Evolutionary conservation across 1,140 invertebrate species (phyloP).

Genomic region (Platyscapa corneri): DNA sequence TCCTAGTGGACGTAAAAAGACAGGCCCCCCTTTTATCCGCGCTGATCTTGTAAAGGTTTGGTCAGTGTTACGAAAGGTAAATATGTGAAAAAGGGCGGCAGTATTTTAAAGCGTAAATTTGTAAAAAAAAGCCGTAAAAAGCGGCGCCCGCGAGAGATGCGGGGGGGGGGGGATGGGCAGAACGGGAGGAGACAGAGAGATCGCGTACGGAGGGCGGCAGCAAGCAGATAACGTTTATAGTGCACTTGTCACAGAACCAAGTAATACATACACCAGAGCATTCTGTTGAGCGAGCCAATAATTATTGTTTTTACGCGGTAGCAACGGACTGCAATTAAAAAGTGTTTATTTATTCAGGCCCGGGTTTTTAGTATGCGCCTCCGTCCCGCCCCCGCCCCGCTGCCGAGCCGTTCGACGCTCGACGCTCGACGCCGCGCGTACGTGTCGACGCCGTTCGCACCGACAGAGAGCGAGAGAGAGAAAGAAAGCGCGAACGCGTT

Average conservation of each 20-base stretch:
- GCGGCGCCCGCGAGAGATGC: neutral
- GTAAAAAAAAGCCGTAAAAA: constrained; percentile 27
- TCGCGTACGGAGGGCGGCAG: neutral
- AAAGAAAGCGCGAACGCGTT: neutral
- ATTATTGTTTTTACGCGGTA: constrained; percentile 74
- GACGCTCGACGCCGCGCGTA: constrained; percentile 24
- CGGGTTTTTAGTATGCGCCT: constrained; percentile 70
- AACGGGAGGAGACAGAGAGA: constrained; percentile 33
- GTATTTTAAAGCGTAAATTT: constrained; percentile 40
- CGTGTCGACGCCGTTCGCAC: constrained; percentile 42
- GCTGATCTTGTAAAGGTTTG: constrained; percentile 4
- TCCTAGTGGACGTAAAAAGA: constrained; percentile 49
- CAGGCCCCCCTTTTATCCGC: constrained; percentile 1
- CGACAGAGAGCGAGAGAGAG: constrained; percentile 26
- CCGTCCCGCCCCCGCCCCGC: neutral
- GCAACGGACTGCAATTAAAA: constrained; percentile 73
- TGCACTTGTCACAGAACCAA: constrained; percentile 59
- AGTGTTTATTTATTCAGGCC: constrained; percentile 74
- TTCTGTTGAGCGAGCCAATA: constrained; percentile 68
- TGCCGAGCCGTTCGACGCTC: constrained; percentile 40
- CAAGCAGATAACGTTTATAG: constrained; percentile 46
- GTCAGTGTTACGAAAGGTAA: neutral
- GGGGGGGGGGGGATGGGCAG: constrained; percentile 21
- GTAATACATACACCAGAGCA: constrained; percentile 53
- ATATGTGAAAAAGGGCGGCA: neutral